Conservation (phyloP, 1,140 invertebrate genomes). For the Onthophagus taurus region DNA sequence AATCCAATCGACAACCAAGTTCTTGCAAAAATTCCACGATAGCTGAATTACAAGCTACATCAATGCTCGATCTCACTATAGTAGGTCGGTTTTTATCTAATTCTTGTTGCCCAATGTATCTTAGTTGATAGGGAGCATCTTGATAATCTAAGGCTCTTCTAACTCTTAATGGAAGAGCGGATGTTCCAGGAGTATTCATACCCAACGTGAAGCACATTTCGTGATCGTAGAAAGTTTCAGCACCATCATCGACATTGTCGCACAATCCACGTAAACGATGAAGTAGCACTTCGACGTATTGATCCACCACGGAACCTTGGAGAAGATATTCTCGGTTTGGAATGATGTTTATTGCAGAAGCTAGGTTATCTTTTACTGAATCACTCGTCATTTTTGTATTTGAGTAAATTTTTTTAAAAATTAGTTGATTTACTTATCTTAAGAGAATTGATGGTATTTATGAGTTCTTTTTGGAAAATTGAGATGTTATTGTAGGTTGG, state of each 20-base stretch:
- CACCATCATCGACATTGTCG: conserved; percentile 85
- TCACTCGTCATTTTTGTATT: too few species aligned
- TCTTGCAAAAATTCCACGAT: conserved; percentile 87
- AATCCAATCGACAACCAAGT: conserved; percentile 81
- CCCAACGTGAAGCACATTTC: conserved; percentile 76
- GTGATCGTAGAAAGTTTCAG: conserved; percentile 86
- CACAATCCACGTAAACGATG: conserved; percentile 85
- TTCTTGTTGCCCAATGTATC: conserved; percentile 86
- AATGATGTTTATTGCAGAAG: conserved; percentile 71
- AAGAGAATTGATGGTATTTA: too few species aligned
- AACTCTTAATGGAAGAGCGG: conserved; percentile 52
- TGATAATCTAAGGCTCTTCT: conserved; percentile 64
- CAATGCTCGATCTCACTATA: conserved; percentile 80
- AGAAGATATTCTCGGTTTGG: conserved; percentile 85
- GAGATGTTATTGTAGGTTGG: too few species aligned
- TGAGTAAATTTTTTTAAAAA: too few species aligned
- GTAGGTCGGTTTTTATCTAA: conserved; percentile 83
- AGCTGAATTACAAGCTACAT: conserved; percentile 82
- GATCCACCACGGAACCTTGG: conserved; percentile 86
- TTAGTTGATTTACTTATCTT: too few species aligned
- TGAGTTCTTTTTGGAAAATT: too few species aligned
- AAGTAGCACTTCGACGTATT: conserved; percentile 83
- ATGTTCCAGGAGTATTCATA: conserved; percentile 43
- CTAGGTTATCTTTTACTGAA: conserved; percentile 68
- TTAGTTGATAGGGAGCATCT: conserved; percentile 76